phyloP scores from a whole-genome alignment of 2,797 vertebrate species.

The Chelmon rostratus region DNA sequence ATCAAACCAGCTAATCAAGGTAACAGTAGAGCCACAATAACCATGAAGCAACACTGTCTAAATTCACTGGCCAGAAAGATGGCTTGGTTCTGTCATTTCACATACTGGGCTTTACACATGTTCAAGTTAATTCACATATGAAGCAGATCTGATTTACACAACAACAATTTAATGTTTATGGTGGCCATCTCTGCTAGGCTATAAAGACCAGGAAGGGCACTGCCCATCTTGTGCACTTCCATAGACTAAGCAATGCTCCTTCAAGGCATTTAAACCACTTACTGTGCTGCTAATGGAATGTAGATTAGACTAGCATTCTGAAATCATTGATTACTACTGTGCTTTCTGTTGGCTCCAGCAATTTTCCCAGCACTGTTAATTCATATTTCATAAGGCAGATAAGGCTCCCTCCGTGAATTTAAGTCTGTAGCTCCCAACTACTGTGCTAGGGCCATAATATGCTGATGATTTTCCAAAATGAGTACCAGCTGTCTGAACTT shows the following conservation, averaged over 20 bases:
- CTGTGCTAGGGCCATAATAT: conserved; percentile 10
- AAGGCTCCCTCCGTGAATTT: background rate
- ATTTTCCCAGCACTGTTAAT: conserved; percentile 38
- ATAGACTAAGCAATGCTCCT: conserved; percentile 3
- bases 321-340: conserved; percentile 44
- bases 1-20: background rate
- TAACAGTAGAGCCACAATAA: conserved; percentile 2
- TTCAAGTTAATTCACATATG: background rate
- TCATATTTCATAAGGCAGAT: conserved; percentile 54
- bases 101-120: background rate
- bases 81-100: conserved; percentile 14
- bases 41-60: background rate
- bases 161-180: conserved; percentile 6
- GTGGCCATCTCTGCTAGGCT: background rate
- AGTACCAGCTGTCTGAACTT: background rate
- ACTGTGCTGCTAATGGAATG: conserved; percentile 58
- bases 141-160: conserved; percentile 9
- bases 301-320: conserved; percentile 33
- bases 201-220: conserved; percentile 3
- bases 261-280: conserved; percentile 43
- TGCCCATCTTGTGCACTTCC: background rate
- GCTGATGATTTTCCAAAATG: conserved; percentile 23
- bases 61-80: background rate
- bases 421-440: conserved; percentile 4
- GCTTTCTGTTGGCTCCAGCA: background rate